Conservation (phyloP, 2,888 invertebrate genomes). For the Scotopteryx bipunctaria region DNA sequence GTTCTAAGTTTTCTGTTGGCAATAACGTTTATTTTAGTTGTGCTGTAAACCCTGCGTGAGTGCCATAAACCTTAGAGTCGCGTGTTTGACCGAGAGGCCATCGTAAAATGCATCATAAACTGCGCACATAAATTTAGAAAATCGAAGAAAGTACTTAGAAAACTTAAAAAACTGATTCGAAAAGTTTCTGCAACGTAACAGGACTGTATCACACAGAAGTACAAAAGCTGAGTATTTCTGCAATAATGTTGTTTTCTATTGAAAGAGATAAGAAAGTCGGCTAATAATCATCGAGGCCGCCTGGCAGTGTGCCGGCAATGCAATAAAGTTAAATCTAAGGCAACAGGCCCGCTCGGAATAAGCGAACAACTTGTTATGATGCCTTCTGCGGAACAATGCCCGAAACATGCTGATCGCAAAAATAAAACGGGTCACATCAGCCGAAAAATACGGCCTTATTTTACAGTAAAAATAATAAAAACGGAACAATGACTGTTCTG, state of each 20-base stretch:
- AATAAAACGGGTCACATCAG: slow-evolving; percentile 17
- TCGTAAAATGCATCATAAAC: slow-evolving; percentile 77
- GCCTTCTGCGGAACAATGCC: slow-evolving; percentile 44
- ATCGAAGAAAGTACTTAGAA: slow-evolving; percentile 49
- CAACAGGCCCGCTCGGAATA: slow-evolving; percentile 57
- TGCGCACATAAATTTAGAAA: slow-evolving; percentile 70
- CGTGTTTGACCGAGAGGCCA: slow-evolving; percentile 75
- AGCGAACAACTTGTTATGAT: slow-evolving; percentile 52
- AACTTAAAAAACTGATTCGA: slow-evolving; percentile 59
- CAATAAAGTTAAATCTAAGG: slow-evolving; percentile 65
- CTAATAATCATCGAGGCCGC: slow-evolving; percentile 61
- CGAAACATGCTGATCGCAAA: slow-evolving; percentile 41
- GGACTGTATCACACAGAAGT: neutral
- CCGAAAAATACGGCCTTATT: slow-evolving; percentile 7
- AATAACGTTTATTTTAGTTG: slow-evolving; percentile 60
- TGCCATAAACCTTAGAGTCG: slow-evolving; percentile 68
- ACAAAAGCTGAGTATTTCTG: slow-evolving; percentile 31
- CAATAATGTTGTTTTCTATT: slow-evolving; percentile 32
- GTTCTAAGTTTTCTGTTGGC: slow-evolving; percentile 40
- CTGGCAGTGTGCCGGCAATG: slow-evolving; percentile 66
- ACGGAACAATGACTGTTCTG: slow-evolving; percentile 1
- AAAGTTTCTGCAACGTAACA: slow-evolving; percentile 36
- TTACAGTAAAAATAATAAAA: slow-evolving; percentile 8
- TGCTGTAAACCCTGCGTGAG: slow-evolving; percentile 68
- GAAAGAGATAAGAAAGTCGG: slow-evolving; percentile 53